Evolutionary conservation across 2,888 invertebrate genomes (phyloP).

Genomic region (Agrenia bidenticulata): DNA sequence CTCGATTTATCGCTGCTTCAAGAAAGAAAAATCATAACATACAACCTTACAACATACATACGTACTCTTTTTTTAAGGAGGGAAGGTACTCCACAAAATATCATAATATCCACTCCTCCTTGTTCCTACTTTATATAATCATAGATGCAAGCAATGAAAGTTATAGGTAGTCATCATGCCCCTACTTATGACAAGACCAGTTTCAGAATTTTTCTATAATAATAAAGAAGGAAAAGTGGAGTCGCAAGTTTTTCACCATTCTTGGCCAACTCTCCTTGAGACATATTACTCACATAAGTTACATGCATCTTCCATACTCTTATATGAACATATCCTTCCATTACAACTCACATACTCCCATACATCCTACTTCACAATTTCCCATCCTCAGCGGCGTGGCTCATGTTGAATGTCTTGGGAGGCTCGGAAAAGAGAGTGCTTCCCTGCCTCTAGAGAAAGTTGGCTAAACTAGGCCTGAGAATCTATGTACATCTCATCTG

Average conservation of each 20-base stretch:
- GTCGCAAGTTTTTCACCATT: conserved; percentile 5
- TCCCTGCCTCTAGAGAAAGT: no score
- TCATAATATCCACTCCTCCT: not conserved
- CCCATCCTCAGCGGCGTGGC: no score
- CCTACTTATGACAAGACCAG: conserved; percentile 21
- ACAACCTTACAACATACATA: conserved; percentile 11
- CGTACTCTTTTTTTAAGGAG: not conserved
- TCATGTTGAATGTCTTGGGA: no score
- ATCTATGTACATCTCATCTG: conserved; percentile 6
- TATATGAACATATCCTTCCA: not conserved
- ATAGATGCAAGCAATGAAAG: conserved; percentile 15
- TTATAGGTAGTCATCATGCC: conserved; percentile 10
- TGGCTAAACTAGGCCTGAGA: not conserved
- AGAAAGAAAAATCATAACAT: conserved; percentile 33
- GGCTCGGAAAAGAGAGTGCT: no score
- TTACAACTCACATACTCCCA: not conserved
- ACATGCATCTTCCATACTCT: not conserved
- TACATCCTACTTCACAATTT: no score
- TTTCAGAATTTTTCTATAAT: conserved; percentile 21
- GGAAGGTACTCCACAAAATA: conserved; percentile 15
- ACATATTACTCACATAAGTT: no score
- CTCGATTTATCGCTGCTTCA: conserved; percentile 34
- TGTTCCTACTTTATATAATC: no score
- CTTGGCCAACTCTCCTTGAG: conserved; percentile 12
- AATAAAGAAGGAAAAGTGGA: conserved; percentile 10